Evolutionary conservation across 2,113 vertebrate genomes (phyloP).

Genomic region (Nicator chloris): DNA sequence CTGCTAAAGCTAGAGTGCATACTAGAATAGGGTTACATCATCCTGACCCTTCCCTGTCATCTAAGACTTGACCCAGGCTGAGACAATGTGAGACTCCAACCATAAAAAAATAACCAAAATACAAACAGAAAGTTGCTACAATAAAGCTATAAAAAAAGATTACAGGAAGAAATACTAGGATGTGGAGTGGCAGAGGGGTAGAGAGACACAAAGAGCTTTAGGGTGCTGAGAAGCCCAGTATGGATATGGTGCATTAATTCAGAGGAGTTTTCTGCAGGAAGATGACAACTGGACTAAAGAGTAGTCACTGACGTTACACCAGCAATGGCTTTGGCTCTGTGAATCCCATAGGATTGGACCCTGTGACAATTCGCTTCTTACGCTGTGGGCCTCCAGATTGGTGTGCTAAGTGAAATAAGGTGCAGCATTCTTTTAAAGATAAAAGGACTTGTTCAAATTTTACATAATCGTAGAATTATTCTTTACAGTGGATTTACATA

Average conservation of each 20-base stretch:
- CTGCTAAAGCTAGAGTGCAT: background rate
- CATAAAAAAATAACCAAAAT: background rate
- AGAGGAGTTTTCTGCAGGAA: background rate
- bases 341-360: background rate
- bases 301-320: fast-evolving
- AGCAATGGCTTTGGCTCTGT: background rate
- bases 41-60: background rate
- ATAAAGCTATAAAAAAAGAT: background rate
- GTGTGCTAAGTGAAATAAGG: constrained; percentile 33
- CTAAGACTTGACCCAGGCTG: background rate
- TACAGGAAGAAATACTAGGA: background rate
- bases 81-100: background rate
- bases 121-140: background rate
- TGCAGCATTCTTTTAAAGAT: constrained; percentile 58
- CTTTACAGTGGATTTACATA: constrained; percentile 63
- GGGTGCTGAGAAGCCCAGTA: background rate
- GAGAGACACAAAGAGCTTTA: background rate
- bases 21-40: background rate
- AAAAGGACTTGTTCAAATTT: constrained; percentile 62
- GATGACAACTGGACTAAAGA: background rate
- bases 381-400: constrained; percentile 6
- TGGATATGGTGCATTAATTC: background rate
- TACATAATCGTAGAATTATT: constrained; percentile 66
- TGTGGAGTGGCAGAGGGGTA: background rate
- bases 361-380: background rate